These are phyloP conservation scores for Temnothorax unifasciatus DNA, from an alignment of 2,888 invertebrate genomes.

Conservation along the genomic window DNA sequence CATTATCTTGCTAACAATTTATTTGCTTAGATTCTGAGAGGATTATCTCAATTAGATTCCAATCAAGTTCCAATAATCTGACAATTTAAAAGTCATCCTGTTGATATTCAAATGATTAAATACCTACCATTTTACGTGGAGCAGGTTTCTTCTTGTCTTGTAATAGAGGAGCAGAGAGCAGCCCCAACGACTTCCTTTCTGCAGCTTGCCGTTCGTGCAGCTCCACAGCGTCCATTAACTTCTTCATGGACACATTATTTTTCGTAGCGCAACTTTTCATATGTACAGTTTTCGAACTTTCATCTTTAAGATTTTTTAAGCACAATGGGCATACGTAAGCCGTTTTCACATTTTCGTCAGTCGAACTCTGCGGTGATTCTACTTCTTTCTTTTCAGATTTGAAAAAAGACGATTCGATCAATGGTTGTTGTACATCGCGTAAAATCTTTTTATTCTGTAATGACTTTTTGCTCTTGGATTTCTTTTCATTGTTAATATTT, in stretches of 20 bases:
- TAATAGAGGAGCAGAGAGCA: constrained; percentile 81
- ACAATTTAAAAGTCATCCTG: not conserved
- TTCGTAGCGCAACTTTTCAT: constrained; percentile 85
- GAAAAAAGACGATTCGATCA: constrained; percentile 81
- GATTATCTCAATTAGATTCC: not conserved
- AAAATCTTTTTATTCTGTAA: constrained; percentile 59
- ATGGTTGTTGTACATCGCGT: constrained; percentile 71
- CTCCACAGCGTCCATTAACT: constrained; percentile 83
- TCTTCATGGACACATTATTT: constrained; percentile 83
- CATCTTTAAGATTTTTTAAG: constrained; percentile 81
- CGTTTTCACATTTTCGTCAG: constrained; percentile 61
- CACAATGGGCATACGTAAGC: constrained; percentile 83
- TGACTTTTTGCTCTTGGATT: constrained; percentile 21
- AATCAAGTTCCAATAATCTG: not conserved
- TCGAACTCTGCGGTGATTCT: not conserved
- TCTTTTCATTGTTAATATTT: constrained; percentile 45
- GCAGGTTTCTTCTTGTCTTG: constrained; percentile 70
- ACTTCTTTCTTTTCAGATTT: constrained; percentile 66
- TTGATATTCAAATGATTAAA: not conserved
- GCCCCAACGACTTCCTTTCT: constrained; percentile 85
- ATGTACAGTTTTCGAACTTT: constrained; percentile 76
- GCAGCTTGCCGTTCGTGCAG: constrained; percentile 85
- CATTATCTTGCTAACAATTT: not conserved
- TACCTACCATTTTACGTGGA: constrained; percentile 65
- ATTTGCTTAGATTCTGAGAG: not conserved